These are phyloP conservation scores for Rhynchomys soricoides DNA, from an alignment of 2,113 vertebrate species.

Conservation along the genomic window DNA sequence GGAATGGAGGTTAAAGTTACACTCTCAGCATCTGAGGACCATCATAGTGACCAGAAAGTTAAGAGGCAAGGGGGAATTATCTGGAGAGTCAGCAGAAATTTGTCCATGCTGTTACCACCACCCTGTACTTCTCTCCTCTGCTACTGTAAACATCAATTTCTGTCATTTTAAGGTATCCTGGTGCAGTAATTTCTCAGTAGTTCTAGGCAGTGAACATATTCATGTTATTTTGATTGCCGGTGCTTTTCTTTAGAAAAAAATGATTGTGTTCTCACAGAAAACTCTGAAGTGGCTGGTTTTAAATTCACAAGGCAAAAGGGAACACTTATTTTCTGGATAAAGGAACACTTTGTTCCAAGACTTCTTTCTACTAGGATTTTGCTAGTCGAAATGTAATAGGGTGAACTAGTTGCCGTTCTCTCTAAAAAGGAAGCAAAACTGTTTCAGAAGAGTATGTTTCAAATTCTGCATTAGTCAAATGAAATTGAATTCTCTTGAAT, in stretches of 20 bases:
- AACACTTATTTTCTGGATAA: background rate
- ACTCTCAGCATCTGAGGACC: background rate
- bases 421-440: background rate
- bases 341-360: background rate
- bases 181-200: background rate
- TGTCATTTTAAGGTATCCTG: background rate
- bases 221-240: background rate
- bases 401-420: background rate
- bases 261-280: background rate
- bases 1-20: background rate
- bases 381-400: background rate
- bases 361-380: background rate
- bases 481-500: conserved; percentile 17
- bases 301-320: background rate
- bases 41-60: background rate
- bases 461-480: background rate
- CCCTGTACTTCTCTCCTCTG: background rate
- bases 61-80: background rate
- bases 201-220: background rate
- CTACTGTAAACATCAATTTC: background rate
- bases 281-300: background rate
- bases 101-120: background rate
- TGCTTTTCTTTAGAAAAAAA: background rate
- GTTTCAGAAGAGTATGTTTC: background rate
- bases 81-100: background rate